Base-by-base conservation (phyloP, 2,888 invertebrate species). In the Hirtodrosophila trivittata region DNA sequence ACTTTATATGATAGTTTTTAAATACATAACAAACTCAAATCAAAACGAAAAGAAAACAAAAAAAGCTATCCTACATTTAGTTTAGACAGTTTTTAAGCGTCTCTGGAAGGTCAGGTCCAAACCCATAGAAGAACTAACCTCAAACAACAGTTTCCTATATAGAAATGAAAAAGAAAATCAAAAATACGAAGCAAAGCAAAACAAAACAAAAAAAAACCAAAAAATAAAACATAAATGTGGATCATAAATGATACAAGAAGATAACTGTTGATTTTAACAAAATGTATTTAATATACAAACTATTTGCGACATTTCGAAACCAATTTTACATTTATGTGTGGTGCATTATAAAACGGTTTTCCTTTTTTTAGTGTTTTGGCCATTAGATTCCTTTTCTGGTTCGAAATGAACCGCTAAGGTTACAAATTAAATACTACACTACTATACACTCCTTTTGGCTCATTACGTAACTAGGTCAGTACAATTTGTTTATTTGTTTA, bases 401-500 rank as follows among this genome's bases (percentile, higher is more conserved):
- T 35, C 14, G 41, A 6, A 30, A 38, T 26, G 13, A 37, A 16
- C 8, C 10, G 25, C 32, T 16, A 37, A 32, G 35, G 42, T 30
- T 60, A 45, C 50, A n/a, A n/a, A n/a, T n/a, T n/a, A n/a, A n/a
- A n/a, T n/a, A n/a, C n/a, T n/a, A n/a, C n/a, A n/a, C 39, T 60
- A 18, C 35, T 69, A 45, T n/a, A 58, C 10, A 37, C 56, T 38
- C 68, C 25, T 49, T 71, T 76, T 62, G 59, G 60, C 71, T 63
- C 28, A 73, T 52, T 60, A 65, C 41, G 51, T 59, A 73, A 71
- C 63, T 67, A 80, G 72, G 42, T 60, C 66, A 80, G 80, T 82
- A 80, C 80, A 82, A 77, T 68, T 77, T 80, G 75, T 82, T 77
- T 80, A 66, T 66, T 57, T 55, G 52, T 60, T 69, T 77, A 60